phyloP scores from a whole-genome alignment of 1,140 invertebrate species.

The Trichonephila inaurata region DNA sequence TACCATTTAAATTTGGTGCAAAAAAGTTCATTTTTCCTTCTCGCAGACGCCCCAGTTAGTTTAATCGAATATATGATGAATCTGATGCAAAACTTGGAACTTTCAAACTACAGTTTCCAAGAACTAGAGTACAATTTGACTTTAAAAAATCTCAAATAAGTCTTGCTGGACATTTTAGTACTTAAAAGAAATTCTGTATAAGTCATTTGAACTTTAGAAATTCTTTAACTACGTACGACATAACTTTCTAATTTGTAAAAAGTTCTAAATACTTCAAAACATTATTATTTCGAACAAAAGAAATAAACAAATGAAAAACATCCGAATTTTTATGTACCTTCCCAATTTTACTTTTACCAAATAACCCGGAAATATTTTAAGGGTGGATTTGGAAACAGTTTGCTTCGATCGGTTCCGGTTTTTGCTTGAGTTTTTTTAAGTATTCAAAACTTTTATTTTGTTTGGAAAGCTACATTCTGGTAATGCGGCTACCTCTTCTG shows the following conservation, averaged over 20 bases:
- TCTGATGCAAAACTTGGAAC: too few species aligned
- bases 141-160: too few species aligned
- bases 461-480: slow-evolving; percentile 12
- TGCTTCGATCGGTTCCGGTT: not conserved
- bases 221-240: not conserved
- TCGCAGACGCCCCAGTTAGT: too few species aligned
- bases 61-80: too few species aligned
- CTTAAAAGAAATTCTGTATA: not conserved
- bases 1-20: too few species aligned
- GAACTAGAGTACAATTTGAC: too few species aligned
- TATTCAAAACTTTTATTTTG: slow-evolving; percentile 46
- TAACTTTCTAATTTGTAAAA: not conserved
- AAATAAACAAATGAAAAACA: not conserved
- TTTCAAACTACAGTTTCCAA: too few species aligned
- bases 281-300: not conserved
- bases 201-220: not conserved
- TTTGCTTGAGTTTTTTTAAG: slow-evolving; percentile 24
- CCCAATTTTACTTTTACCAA: slow-evolving; percentile 63
- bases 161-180: not conserved
- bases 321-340: slow-evolving; percentile 39
- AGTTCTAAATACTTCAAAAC: not conserved
- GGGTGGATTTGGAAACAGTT: slow-evolving; percentile 61
- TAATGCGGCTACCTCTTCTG: slow-evolving; percentile 44
- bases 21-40: too few species aligned
- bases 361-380: slow-evolving; percentile 74